Evolutionary conservation across 2,888 invertebrate genomes (phyloP).

Genomic region (Eristalis tenax): DNA sequence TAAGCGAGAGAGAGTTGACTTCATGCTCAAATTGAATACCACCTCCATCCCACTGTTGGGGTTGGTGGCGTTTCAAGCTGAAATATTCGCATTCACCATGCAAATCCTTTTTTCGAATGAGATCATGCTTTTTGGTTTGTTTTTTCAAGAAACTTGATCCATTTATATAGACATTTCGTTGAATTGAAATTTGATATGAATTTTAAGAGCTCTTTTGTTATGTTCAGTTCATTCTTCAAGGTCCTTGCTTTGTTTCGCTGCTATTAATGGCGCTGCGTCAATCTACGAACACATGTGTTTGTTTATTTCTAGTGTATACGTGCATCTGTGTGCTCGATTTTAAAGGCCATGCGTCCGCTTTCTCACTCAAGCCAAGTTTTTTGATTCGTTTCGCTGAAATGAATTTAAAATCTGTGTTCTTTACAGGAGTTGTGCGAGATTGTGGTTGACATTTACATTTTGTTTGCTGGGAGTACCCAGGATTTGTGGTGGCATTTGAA

Average conservation of each 20-base stretch:
- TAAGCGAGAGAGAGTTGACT: slow-evolving; percentile 12
- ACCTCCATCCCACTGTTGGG: background rate
- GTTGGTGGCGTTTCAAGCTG: slow-evolving; percentile 1
- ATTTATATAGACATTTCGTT: slow-evolving; percentile 48
- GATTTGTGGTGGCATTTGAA: background rate
- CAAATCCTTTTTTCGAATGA: slow-evolving; percentile 62
- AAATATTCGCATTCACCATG: slow-evolving; percentile 52
- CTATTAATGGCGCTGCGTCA: background rate
- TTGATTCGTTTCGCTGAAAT: background rate
- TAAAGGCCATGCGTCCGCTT: background rate
- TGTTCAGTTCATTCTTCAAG: slow-evolving; percentile 6
- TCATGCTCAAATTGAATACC: slow-evolving; percentile 30
- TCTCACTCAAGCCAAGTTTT: background rate
- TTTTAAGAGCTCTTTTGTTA: slow-evolving; percentile 63
- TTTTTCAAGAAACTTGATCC: slow-evolving; percentile 60
- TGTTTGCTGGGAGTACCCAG: background rate
- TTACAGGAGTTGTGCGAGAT: background rate
- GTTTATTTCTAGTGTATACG: background rate
- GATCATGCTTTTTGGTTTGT: slow-evolving; percentile 61
- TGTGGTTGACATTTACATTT: background rate
- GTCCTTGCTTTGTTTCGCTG: background rate
- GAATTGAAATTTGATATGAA: slow-evolving; percentile 66
- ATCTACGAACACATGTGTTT: background rate
- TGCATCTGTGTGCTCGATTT: background rate
- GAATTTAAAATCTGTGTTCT: background rate